Percentiles rank a stretch among this genome's conserved stretches.
Evolutionary conservation across 1,140 invertebrate species (phyloP).

Genomic region (Pomacea maculata): DNA sequence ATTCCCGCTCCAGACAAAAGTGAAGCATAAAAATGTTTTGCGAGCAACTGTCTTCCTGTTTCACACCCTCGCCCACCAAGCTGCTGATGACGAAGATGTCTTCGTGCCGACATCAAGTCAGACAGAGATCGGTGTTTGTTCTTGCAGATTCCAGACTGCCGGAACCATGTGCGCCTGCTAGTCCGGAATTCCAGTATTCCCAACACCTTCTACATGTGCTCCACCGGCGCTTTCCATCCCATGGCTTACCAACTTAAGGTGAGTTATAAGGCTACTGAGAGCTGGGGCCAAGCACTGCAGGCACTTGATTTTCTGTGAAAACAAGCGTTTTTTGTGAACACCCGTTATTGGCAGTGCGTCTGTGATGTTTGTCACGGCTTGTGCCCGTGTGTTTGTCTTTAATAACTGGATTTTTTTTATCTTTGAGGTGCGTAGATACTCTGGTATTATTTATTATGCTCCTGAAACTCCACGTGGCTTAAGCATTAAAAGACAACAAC

Average conservation of each 20-base stretch:
- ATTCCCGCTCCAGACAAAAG: too few species aligned
- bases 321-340: neutral
- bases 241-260: constrained; percentile 40
- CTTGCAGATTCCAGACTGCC: constrained; percentile 44
- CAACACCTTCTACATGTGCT: constrained; percentile 44
- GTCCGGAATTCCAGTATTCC: constrained; percentile 30
- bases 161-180: constrained; percentile 45
- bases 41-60: too few species aligned
- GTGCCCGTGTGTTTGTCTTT: too few species aligned
- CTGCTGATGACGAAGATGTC: neutral
- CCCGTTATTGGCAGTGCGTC: neutral
- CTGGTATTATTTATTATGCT: too few species aligned
- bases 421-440: too few species aligned
- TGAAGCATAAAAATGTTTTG: too few species aligned
- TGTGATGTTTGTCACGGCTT: neutral
- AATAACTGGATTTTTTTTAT: too few species aligned
- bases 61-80: neutral
- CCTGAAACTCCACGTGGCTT: too few species aligned
- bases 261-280: constrained; percentile 16
- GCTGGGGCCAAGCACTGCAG: neutral
- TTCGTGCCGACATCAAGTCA: neutral
- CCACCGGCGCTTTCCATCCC: constrained; percentile 42
- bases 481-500: too few species aligned
- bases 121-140: constrained; percentile 5
- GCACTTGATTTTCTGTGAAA: neutral